Conservation (phyloP, 2,113 vertebrate genomes). For the Neomonachus schauinslandi region DNA sequence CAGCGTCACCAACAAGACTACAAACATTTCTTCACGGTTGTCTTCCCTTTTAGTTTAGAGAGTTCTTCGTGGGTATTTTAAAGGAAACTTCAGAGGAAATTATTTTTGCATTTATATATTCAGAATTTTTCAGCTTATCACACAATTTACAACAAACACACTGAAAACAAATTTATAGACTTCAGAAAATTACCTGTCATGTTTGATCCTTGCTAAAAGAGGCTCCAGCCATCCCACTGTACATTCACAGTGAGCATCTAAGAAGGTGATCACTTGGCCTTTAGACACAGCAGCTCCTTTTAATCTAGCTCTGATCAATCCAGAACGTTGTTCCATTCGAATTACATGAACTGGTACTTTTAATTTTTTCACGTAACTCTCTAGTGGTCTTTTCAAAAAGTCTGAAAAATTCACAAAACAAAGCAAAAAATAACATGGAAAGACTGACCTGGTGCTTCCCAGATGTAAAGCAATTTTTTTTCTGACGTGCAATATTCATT, state of each 20-base stretch:
- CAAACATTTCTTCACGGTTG: background rate
- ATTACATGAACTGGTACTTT: conserved; percentile 95
- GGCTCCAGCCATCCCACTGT: conserved; percentile 98
- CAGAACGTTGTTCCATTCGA: conserved; percentile 99
- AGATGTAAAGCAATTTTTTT: background rate
- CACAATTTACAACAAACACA: conserved; percentile 4
- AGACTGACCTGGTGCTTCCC: background rate
- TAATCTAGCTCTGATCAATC: conserved; percentile 96
- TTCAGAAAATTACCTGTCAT: conserved; percentile 92
- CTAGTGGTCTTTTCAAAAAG: conserved; percentile 96
- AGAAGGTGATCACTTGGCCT: conserved; percentile 98
- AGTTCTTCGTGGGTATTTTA: conserved; percentile 14
- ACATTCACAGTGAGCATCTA: conserved; percentile 99
- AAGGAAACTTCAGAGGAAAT: conserved; percentile 26
- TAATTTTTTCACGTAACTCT: conserved; percentile 95
- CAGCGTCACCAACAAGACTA: background rate
- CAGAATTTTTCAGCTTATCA: background rate
- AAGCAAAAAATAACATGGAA: background rate
- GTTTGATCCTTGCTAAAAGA: conserved; percentile 95
- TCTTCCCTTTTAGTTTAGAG: background rate
- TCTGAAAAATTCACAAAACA: conserved; percentile 86
- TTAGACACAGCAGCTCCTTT: conserved; percentile 97
- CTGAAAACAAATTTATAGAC: background rate
- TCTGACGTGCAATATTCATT: background rate
- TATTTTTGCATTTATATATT: conserved; percentile 55